Base-by-base conservation (phyloP, 2,113 vertebrate genomes). In the Tautogolabrus adspersus region DNA sequence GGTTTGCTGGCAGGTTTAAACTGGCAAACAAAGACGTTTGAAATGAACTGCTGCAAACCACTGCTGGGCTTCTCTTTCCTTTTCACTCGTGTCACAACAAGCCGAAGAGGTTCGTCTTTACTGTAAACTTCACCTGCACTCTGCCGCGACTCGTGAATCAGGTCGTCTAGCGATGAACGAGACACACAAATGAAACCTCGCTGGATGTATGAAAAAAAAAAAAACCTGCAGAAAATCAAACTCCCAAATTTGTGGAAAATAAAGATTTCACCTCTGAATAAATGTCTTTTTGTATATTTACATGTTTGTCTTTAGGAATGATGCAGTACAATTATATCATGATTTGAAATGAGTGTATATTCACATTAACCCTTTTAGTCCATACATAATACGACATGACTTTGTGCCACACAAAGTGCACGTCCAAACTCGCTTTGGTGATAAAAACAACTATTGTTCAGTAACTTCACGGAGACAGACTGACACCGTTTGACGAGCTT, bases 401-500 rank as follows among this genome's bases (percentile, higher is more conserved):
- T 80, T 8, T 38, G 75, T 40, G 58, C 68, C 66, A 72, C 62
- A 64, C 40, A 37, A 49, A 49, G 66, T 82, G 74, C 78, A 85
- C 75, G 63, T 66, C 72, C 47, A 81, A 62, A 79, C 47, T 75
- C 54, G 81, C 79, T 91, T 92, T 91, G 88, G 90, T 90, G 86
- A 83, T 85, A 72, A 87, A 76, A 91, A 83, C 15, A 3, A 77
- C 71, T 75, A 79, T 8, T 51, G 75, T 82, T 82, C 69, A 79
- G 79, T 73, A 70, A 89, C 58, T 84, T 85, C 69, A 84, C 77
- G 84, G 59, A 79, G 52, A 85, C 71, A 75, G 60, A 87, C 59
- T 30, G 75, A 77, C 74, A 86, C 54, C 47, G n/a, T 55, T 81
- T 85, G 40, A 83, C 88, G 5, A 84, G 90, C 86, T 86, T 63